Evolutionary conservation across 2,888 invertebrate species (phyloP).

Genomic region (Epistrophe eligans): DNA sequence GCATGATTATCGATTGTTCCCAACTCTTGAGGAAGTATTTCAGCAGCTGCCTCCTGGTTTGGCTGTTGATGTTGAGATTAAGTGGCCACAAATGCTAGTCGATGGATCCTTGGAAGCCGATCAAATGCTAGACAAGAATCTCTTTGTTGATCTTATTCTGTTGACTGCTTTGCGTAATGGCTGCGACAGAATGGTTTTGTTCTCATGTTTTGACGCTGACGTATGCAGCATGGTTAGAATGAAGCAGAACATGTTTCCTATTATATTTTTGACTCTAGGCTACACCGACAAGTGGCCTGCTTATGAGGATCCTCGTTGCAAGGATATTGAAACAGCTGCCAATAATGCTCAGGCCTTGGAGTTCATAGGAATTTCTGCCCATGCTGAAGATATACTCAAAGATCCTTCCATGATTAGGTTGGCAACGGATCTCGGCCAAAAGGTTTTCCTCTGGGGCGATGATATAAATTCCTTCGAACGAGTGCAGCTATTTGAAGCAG

Average conservation of each 20-base stretch:
- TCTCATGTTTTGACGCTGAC: constrained; percentile 98
- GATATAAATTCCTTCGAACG: constrained; percentile 94
- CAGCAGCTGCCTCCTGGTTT: constrained; percentile 91
- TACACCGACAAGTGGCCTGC: constrained; percentile 85
- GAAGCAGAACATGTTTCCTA: constrained; percentile 98
- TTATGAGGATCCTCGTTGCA: constrained; percentile 93
- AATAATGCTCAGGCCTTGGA: constrained; percentile 92
- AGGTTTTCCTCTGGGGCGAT: constrained; percentile 98
- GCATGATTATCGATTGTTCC: constrained; percentile 96
- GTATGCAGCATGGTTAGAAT: constrained; percentile 96
- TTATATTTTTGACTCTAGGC: constrained; percentile 90
- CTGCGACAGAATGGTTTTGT: constrained; percentile 92
- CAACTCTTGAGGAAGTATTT: constrained; percentile 92
- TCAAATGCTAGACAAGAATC: constrained; percentile 93
- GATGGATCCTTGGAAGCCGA: constrained; percentile 94
- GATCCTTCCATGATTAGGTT: constrained; percentile 89
- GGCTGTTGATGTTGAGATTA: constrained; percentile 98
- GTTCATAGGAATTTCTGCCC: constrained; percentile 95
- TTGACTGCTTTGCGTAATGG: constrained; percentile 92
- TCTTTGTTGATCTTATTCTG: constrained; percentile 94
- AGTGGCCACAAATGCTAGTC: constrained; percentile 95
- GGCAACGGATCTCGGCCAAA: constrained; percentile 91
- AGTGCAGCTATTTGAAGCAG: constrained; percentile 92
- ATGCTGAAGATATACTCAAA: constrained; percentile 94
- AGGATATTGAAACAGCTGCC: constrained; percentile 91